Evolutionary conservation across 92 coral and sea anemone species (phyloP).

Genomic region (Zoanthus sociatus): DNA sequence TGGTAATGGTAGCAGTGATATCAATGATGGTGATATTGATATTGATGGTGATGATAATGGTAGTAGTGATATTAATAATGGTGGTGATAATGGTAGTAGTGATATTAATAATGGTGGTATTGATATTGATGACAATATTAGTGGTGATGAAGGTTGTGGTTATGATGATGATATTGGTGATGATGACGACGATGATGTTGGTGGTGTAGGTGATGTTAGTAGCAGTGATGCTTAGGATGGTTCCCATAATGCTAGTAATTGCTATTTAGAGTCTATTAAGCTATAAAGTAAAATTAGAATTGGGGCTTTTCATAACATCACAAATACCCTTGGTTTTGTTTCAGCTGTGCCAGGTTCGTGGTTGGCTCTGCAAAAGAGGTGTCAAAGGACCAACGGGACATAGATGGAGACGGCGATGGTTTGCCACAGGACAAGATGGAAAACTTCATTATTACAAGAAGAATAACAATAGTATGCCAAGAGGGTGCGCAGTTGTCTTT

Average conservation of each 20-base stretch:
- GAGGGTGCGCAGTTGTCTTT: slow-evolving; percentile 75
- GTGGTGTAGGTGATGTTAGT: too few relatives aligned
- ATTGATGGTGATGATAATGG: neutral
- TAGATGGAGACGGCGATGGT: slow-evolving; percentile 96
- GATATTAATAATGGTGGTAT: neutral
- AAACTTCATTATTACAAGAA: slow-evolving; percentile 94
- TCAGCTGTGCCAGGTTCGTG: slow-evolving; percentile 80
- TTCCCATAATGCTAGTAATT: too few relatives aligned
- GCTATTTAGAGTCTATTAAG: too few relatives aligned
- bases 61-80: neutral
- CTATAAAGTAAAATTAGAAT: too few relatives aligned
- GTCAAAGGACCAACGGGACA: slow-evolving; percentile 89
- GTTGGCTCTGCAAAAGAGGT: slow-evolving; percentile 98
- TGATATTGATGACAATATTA: neutral
- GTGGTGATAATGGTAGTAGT: too few relatives aligned
- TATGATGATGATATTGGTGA: too few relatives aligned
- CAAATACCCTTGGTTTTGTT: neutral
- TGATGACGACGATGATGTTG: too few relatives aligned
- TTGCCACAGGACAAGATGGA: slow-evolving; percentile 90
- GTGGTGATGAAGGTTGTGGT: too few relatives aligned
- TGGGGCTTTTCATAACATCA: neutral
- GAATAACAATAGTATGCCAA: slow-evolving; percentile 84
- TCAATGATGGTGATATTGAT: neutral
- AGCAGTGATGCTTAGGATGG: too few relatives aligned
- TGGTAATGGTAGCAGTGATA: too few relatives aligned